phyloP scores from a whole-genome alignment of 1,140 invertebrate species.

The Panonychus citri region DNA sequence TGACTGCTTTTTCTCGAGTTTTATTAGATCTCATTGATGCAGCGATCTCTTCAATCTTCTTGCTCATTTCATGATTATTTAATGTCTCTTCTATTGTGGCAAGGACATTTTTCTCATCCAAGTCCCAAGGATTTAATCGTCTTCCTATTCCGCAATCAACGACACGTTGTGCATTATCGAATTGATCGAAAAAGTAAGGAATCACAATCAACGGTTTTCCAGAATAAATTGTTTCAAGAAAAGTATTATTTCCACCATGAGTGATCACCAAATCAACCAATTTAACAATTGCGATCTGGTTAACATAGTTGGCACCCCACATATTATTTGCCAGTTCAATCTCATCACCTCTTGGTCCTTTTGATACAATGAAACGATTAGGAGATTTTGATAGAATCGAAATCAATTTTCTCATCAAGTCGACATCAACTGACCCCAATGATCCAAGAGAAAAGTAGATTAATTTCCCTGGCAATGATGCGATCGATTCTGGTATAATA shows the following conservation, averaged over 20 bases:
- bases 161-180: conserved; percentile 9
- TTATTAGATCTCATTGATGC: not conserved
- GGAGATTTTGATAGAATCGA: conserved; percentile 1
- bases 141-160: conserved; percentile 7
- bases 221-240: not conserved
- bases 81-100: not conserved
- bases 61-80: not conserved
- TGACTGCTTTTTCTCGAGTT: not conserved
- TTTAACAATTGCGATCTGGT: conserved; percentile 3
- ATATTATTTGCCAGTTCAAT: not conserved
- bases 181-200: conserved; percentile 9
- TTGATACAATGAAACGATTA: conserved; percentile 5
- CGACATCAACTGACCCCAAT: conserved; percentile 14
- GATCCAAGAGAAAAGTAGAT: conserved; percentile 9
- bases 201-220: conserved; percentile 1
- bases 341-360: not conserved
- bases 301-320: conserved; percentile 2
- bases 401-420: conserved; percentile 3
- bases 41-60: not conserved
- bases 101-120: not conserved
- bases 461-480: not conserved
- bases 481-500: conserved; percentile 1
- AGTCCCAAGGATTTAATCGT: not conserved
- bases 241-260: conserved; percentile 17
- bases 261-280: conserved; percentile 16